phyloP scores from a whole-genome alignment of 2,888 invertebrate genomes.

The Psylliodes chrysocephalus region DNA sequence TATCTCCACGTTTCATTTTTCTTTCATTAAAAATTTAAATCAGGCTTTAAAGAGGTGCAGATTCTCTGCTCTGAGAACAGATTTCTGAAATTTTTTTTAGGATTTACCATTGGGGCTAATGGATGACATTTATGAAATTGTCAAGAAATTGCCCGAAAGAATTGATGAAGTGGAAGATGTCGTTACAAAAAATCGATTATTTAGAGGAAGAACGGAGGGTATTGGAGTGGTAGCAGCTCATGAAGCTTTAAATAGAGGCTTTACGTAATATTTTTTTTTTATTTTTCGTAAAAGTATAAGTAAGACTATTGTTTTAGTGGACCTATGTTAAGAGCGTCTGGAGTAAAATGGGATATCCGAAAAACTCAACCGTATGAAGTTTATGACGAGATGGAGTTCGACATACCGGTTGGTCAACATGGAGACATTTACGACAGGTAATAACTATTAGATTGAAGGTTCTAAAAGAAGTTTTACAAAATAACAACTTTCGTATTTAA shows the following conservation, averaged over 20 bases:
- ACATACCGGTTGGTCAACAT: conserved; percentile 81
- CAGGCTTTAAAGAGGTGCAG: too few species aligned
- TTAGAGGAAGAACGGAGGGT: conserved; percentile 75
- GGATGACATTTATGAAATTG: conserved; percentile 82
- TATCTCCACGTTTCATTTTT: too few species aligned
- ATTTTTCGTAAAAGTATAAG: too few species aligned
- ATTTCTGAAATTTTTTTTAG: conserved; percentile 46
- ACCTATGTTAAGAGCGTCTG: conserved; percentile 82
- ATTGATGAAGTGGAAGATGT: conserved; percentile 88
- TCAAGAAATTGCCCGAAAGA: conserved; percentile 75
- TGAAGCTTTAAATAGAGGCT: conserved; percentile 74
- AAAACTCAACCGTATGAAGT: conserved; percentile 86
- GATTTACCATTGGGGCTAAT: conserved; percentile 81
- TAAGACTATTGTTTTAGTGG: too few species aligned
- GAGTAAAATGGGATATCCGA: conserved; percentile 89
- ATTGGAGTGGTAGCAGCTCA: conserved; percentile 79
- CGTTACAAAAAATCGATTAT: conserved; percentile 79
- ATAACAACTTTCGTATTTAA: too few species aligned
- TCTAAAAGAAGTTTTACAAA: too few species aligned
- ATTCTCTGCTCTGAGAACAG: too few species aligned
- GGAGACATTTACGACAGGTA: conserved; percentile 83
- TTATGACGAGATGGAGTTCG: conserved; percentile 85
- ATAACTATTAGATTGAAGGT: too few species aligned
- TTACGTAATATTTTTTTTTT: conserved; percentile 57
- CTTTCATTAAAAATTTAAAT: too few species aligned